Conservation (phyloP, 2,113 vertebrate species). For the Rhinopomastus cyanomelas region DNA sequence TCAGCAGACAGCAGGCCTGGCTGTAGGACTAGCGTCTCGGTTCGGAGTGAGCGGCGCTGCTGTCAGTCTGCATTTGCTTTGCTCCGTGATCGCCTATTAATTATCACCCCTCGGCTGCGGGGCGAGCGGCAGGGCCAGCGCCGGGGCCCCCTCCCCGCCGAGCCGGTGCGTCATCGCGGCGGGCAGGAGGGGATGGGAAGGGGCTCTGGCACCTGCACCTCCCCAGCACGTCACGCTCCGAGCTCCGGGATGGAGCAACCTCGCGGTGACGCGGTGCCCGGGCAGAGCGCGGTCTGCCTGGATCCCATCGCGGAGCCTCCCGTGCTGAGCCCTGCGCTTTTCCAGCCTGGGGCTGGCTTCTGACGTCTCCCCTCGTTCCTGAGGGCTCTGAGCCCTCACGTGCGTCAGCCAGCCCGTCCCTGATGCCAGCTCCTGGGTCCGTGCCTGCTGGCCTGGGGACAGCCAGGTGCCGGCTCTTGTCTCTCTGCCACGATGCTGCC, state of each 20-base stretch:
- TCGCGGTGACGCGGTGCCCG: fast-evolving
- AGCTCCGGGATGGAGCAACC: neutral
- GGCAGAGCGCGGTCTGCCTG: fast-evolving
- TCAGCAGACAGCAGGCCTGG: constrained; percentile 14
- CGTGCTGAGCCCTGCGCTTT: fast-evolving
- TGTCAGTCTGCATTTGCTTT: constrained; percentile 37
- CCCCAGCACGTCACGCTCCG: fast-evolving
- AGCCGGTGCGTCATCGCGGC: fast-evolving
- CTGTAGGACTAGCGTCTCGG: constrained; percentile 18
- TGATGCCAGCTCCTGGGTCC: fast-evolving
- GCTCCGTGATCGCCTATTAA: neutral
- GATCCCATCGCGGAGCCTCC: fast-evolving
- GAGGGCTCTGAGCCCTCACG: fast-evolving
- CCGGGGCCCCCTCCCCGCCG: neutral
- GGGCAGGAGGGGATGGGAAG: neutral
- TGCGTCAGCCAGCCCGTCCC: too few species aligned
- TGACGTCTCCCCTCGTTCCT: fast-evolving
- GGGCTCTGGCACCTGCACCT: neutral
- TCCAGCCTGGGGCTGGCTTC: neutral
- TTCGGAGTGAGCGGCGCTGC: neutral
- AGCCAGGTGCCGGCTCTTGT: fast-evolving
- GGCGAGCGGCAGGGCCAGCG: neutral
- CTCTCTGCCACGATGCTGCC: fast-evolving
- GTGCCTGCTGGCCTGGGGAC: fast-evolving
- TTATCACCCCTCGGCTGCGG: neutral